A percentile compares a stretch with the other conserved stretches of the same genome.
These are phyloP conservation scores for Noturus placidus DNA, from an alignment of 2,113 vertebrate species.

Conservation along the genomic window DNA sequence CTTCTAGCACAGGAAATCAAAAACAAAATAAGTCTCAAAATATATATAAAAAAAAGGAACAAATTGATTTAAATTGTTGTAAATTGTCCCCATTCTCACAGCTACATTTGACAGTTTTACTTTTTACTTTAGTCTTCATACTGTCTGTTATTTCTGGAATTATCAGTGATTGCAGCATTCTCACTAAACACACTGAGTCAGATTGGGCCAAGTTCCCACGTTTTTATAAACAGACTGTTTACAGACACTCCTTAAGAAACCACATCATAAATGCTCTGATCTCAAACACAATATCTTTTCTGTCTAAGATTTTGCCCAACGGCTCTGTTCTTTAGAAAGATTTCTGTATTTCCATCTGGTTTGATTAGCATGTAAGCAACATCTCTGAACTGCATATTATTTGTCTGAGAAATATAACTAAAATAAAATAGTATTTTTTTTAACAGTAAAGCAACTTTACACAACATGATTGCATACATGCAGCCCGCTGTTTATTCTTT, in stretches of 20 bases:
- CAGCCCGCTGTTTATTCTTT: too few relatives aligned
- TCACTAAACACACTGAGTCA: not conserved
- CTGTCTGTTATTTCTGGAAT: not conserved
- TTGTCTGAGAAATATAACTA: not conserved
- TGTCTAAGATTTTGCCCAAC: not conserved
- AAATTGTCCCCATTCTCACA: not conserved
- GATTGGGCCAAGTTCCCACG: not conserved
- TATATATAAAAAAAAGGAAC: not conserved
- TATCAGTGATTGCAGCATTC: not conserved
- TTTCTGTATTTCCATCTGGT: not conserved
- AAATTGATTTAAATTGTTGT: not conserved
- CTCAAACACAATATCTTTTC: not conserved
- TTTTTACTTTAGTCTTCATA: not conserved
- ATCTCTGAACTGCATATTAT: not conserved
- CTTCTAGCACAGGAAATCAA: not conserved
- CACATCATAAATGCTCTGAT: not conserved
- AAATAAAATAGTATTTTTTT: not conserved
- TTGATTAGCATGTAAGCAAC: not conserved
- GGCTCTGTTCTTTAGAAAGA: not conserved
- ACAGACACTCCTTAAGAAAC: not conserved
- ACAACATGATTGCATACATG: too few relatives aligned
- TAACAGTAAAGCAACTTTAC: too few relatives aligned
- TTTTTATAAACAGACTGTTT: not conserved
- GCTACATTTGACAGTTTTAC: not conserved
- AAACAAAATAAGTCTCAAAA: not conserved